Conservation (phyloP, 1,140 invertebrate species). For the Atta colombica region DNA sequence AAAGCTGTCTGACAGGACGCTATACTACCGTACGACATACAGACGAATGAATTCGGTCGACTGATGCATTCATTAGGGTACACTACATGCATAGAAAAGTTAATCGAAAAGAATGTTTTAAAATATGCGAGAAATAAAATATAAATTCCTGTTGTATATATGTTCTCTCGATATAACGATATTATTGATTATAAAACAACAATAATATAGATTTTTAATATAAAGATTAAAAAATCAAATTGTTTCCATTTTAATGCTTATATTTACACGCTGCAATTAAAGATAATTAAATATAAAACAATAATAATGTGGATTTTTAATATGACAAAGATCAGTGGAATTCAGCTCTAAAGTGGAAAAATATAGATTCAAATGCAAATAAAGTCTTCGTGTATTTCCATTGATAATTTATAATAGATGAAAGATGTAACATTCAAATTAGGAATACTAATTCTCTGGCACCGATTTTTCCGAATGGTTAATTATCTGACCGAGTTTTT, state of each 20-base stretch:
- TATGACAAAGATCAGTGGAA: not conserved
- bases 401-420: slow-evolving; percentile 53
- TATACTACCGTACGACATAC: slow-evolving; percentile 48
- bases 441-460: slow-evolving; percentile 49
- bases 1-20: slow-evolving; percentile 44
- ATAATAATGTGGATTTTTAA: not conserved
- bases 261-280: too few relatives aligned
- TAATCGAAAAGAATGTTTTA: not conserved
- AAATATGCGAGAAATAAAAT: not conserved
- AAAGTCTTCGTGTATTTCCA: slow-evolving; percentile 42
- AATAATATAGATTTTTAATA: not conserved
- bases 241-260: too few relatives aligned
- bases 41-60: slow-evolving; percentile 31
- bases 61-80: slow-evolving; percentile 46
- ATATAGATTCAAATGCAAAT: slow-evolving; percentile 8
- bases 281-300: not conserved
- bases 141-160: not conserved
- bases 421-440: slow-evolving; percentile 6
- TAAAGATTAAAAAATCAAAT: too few relatives aligned
- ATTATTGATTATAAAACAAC: not conserved
- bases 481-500: slow-evolving; percentile 78
- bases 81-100: not conserved
- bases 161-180: not conserved
- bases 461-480: slow-evolving; percentile 73
- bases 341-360: slow-evolving; percentile 7